Conservation (phyloP, 2,797 vertebrate species). For the Diplodus puntazzo region DNA sequence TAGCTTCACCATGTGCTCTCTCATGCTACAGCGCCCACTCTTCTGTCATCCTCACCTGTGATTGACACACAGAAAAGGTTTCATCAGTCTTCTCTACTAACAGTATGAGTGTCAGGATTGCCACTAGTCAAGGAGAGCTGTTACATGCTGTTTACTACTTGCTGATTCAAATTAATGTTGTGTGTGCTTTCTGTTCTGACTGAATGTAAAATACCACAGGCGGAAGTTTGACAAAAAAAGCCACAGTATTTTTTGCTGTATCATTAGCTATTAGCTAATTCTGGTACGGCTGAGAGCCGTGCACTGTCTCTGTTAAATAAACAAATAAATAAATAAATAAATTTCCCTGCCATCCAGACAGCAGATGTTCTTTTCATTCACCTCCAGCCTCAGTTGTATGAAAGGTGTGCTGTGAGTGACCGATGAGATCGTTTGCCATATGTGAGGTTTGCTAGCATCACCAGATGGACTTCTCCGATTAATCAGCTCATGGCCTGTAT, state of each 20-base stretch:
- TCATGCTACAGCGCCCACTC: neutral
- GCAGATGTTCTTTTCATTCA: neutral
- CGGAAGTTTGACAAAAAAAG: neutral
- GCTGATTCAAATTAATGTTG: neutral
- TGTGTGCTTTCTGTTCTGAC: neutral
- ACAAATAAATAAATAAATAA: too few species aligned
- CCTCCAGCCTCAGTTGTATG: constrained; percentile 3
- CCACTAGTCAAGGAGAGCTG: neutral
- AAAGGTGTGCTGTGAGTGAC: constrained; percentile 37
- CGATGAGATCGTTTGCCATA: constrained; percentile 22
- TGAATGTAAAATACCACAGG: neutral
- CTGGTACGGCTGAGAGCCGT: too few species aligned
- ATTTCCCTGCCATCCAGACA: constrained; percentile 18
- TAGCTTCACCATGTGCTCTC: constrained; percentile 7
- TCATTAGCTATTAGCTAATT: too few species aligned
- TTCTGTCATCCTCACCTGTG: neutral
- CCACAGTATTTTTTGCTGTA: constrained; percentile 31
- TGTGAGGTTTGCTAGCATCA: constrained; percentile 14
- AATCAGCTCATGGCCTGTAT: constrained; percentile 25
- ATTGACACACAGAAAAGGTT: neutral
- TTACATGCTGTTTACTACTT: neutral
- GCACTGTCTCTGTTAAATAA: too few species aligned
- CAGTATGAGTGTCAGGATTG: constrained; percentile 8
- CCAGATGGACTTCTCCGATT: constrained; percentile 30
- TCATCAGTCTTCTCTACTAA: neutral